Conservation (phyloP, 2,113 vertebrate species). For the Mugil cephalus region DNA sequence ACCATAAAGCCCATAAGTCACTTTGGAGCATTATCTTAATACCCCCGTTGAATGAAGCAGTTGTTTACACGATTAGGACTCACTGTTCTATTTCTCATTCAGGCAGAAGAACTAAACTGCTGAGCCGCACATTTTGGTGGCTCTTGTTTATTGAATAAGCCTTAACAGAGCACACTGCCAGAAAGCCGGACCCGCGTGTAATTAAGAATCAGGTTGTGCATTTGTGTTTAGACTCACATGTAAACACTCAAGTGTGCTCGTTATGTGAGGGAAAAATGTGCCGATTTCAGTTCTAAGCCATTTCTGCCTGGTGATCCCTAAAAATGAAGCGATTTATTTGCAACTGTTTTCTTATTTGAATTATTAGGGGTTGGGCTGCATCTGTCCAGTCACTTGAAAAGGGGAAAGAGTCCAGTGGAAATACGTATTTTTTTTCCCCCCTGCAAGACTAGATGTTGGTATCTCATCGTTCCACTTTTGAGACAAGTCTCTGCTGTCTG, state of each 20-base stretch:
- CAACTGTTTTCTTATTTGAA: too few species aligned
- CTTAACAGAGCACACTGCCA: constrained; percentile 36
- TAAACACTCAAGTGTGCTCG: too few species aligned
- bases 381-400: too few species aligned
- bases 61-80: constrained; percentile 28
- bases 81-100: constrained; percentile 39
- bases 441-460: too few species aligned
- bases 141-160: constrained; percentile 43
- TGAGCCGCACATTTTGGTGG: constrained; percentile 26
- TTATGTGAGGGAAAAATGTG: background rate
- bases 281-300: too few species aligned
- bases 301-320: too few species aligned
- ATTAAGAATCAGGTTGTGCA: constrained; percentile 11
- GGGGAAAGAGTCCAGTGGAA: too few species aligned
- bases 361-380: too few species aligned
- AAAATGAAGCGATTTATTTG: too few species aligned
- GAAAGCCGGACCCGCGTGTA: constrained; percentile 12
- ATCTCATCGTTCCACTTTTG: too few species aligned
- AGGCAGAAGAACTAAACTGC: constrained; percentile 47
- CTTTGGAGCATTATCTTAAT: constrained; percentile 23
- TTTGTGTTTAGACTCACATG: background rate
- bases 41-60: constrained; percentile 20
- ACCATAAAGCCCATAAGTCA: constrained; percentile 15
- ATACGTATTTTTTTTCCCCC: too few species aligned
- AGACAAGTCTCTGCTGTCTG: too few species aligned